These are phyloP conservation scores for Neodiprion pinetum DNA, from an alignment of 1,140 invertebrate species.

Conservation along the genomic window DNA sequence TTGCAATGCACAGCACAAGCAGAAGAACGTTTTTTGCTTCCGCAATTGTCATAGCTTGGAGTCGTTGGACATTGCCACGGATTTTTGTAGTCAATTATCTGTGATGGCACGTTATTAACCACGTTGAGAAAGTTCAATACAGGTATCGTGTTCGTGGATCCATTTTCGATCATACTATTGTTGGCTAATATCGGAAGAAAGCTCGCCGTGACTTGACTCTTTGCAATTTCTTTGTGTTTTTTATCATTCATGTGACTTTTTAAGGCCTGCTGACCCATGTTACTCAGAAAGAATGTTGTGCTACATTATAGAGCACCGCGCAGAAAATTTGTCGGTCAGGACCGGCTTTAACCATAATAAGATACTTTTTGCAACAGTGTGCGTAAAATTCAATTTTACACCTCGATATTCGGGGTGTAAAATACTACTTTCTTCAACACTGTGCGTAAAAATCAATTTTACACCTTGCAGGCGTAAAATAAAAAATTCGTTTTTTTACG, in stretches of 20 bases:
- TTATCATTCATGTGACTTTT: slow-evolving; percentile 10
- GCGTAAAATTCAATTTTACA: too few species aligned
- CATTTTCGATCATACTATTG: slow-evolving; percentile 5
- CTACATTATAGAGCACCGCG: background rate
- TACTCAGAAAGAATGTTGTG: slow-evolving; percentile 5
- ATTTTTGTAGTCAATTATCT: background rate
- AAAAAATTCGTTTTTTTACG: too few species aligned
- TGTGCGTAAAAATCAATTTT: too few species aligned
- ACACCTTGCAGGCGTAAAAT: too few species aligned
- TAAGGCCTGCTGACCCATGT: slow-evolving; percentile 1
- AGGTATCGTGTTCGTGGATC: background rate
- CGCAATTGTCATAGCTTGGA: slow-evolving; percentile 9
- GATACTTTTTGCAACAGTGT: too few species aligned
- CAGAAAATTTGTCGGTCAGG: slow-evolving; percentile 4
- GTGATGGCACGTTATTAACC: too few species aligned
- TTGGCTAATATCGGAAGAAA: slow-evolving; percentile 5
- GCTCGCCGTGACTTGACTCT: background rate
- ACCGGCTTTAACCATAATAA: too few species aligned
- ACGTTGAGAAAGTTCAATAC: background rate
- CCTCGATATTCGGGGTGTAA: too few species aligned
- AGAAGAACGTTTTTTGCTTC: slow-evolving; percentile 14
- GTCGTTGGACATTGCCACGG: background rate
- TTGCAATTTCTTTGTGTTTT: slow-evolving; percentile 14
- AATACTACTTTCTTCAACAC: too few species aligned
- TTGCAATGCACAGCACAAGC: background rate